These are phyloP conservation scores for Pilophorus perplexus DNA, from an alignment of 2,888 invertebrate species.

Conservation along the genomic window DNA sequence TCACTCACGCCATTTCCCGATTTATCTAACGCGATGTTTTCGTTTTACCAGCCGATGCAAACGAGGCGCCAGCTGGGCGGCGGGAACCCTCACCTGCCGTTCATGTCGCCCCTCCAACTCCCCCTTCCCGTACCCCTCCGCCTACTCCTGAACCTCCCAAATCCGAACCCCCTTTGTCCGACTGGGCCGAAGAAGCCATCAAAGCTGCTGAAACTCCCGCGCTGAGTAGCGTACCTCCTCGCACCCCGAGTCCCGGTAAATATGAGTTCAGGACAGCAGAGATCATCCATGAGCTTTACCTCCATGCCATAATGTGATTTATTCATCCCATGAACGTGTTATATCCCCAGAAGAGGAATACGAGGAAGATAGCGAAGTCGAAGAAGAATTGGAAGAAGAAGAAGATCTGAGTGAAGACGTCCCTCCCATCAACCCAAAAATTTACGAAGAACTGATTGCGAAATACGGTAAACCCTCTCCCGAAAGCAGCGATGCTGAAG, in stretches of 20 bases:
- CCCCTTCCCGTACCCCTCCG: conserved; percentile 19
- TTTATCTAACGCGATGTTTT: too few relatives aligned
- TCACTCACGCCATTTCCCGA: too few relatives aligned
- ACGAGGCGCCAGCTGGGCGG: conserved; percentile 1
- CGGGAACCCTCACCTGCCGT: neutral
- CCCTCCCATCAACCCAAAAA: conserved; percentile 50
- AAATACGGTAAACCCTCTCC: conserved; percentile 46
- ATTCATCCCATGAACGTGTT: neutral
- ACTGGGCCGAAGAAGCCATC: conserved; percentile 26
- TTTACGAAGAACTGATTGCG: conserved; percentile 52
- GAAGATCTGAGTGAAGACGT: conserved; percentile 50
- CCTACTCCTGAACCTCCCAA: conserved; percentile 18
- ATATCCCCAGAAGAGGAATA: conserved; percentile 30
- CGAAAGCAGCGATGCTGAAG: conserved; percentile 49
- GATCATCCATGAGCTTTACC: neutral
- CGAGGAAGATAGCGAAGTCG: conserved; percentile 47
- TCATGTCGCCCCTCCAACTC: neutral
- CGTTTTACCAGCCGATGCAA: neutral
- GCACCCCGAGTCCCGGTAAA: conserved; percentile 24
- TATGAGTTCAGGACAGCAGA: neutral
- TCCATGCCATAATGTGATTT: neutral
- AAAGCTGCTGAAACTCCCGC: conserved; percentile 4
- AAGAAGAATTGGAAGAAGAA: conserved; percentile 51
- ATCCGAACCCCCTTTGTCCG: conserved; percentile 10
- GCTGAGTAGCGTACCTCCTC: conserved; percentile 1